phyloP scores from a whole-genome alignment of 2,113 vertebrate genomes.

The Pygoscelis antarcticus region DNA sequence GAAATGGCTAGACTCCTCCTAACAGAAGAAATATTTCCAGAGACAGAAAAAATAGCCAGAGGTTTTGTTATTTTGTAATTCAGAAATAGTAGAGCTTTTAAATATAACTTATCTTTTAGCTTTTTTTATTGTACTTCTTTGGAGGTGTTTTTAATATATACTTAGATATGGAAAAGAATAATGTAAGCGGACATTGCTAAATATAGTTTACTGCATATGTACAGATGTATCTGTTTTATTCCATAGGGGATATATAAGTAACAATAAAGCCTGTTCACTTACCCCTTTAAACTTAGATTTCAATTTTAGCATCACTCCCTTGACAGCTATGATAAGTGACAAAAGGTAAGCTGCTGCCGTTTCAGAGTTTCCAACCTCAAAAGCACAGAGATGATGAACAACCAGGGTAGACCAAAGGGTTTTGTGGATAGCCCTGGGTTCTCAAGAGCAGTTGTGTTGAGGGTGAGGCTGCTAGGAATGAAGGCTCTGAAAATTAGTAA shows the following conservation, averaged over 20 bases:
- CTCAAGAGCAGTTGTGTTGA: neutral
- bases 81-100: constrained; percentile 2
- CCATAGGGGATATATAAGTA: constrained; percentile 16
- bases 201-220: neutral
- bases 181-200: neutral
- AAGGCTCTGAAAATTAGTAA: neutral
- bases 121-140: neutral
- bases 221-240: neutral
- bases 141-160: neutral
- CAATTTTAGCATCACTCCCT: constrained; percentile 33
- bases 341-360: neutral
- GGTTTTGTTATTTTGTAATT: neutral
- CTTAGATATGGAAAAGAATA: neutral
- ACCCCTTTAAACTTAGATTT: constrained; percentile 4
- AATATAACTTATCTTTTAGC: neutral
- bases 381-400: neutral
- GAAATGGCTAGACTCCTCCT: neutral
- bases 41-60: neutral
- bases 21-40: neutral
- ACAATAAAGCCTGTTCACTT: neutral
- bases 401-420: neutral
- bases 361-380: neutral
- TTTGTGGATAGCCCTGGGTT: neutral
- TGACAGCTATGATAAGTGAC: constrained; percentile 12
- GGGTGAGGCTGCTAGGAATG: neutral